Evolutionary conservation across 2,888 invertebrate genomes (phyloP), one percentile per base, ranked within the genome.

Genomic region (Hypomecis atomaria): DNA sequence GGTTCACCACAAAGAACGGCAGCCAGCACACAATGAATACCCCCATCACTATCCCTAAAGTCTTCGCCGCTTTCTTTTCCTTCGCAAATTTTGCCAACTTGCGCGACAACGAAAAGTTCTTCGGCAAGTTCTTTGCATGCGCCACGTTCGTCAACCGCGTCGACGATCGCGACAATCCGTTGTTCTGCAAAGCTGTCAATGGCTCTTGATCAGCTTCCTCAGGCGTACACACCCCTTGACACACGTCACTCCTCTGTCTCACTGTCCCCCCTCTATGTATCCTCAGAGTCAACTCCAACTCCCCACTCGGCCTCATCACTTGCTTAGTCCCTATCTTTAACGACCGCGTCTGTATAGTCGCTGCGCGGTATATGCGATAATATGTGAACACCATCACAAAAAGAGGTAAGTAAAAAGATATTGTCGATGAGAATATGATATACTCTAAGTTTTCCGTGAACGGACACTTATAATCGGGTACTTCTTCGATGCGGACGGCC

Each of bases 341-440:
- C 59, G 98, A 98, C 70, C 96, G 94, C 59, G 98, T 98, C 89
- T 99, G 99, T 76, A 96, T 96, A 2, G 97, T 96, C 5, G 99
- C 99, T 4, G 99, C 99, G 49, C 97, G 94, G 90, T 99, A 99
- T 76, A 99, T 99, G 73, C 97, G 95, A 87, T 97, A 98, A 87
- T 99, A 99, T 5, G 99, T 99, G 88, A 99, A 99, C 72, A 99
- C 97, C 98, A 99, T 99, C 62, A 99, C 97, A 85, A 98, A 95
- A 37, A 99, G 93, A 37, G 99, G 99, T 75, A 98, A 94, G 88
- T 99, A 99, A 92, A 99, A 99, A 23, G 99, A 99, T 81, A 99
- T 98, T 70, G 98, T 96, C 52, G 99, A 99, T 10, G 99, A 99
- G 92, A 99, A 99, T 84, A 99, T 97, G 72, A 99, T 94, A 88